These are phyloP conservation scores for Fundulus diaphanus DNA, from an alignment of 2,797 vertebrate genomes.

Conservation along the genomic window DNA sequence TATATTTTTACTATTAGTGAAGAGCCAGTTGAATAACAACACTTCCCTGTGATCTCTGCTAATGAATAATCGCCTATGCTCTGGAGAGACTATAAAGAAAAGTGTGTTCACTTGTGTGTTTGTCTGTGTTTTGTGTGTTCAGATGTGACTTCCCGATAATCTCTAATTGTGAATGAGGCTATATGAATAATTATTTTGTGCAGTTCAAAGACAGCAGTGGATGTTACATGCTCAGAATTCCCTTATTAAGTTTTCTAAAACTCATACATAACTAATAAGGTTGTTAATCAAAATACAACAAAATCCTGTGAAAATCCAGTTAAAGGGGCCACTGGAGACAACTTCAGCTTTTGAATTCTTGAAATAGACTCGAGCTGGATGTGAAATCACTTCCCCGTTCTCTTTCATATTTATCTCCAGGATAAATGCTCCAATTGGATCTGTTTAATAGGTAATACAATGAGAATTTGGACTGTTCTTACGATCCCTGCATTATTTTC, in stretches of 20 bases:
- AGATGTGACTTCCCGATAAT: constrained; percentile 65
- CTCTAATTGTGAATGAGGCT: constrained; percentile 67
- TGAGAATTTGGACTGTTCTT: not conserved
- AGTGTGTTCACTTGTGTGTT: constrained; percentile 33
- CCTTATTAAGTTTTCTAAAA: constrained; percentile 50
- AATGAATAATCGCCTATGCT: constrained; percentile 73
- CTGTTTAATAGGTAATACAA: constrained; percentile 7
- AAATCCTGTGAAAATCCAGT: constrained; percentile 53
- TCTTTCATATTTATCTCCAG: constrained; percentile 10
- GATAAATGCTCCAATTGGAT: constrained; percentile 20
- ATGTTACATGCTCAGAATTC: constrained; percentile 54
- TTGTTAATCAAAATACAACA: constrained; percentile 68
- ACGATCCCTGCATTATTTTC: not conserved
- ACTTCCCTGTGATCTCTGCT: constrained; percentile 70
- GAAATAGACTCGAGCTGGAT: constrained; percentile 34
- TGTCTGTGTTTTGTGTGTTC: constrained; percentile 58
- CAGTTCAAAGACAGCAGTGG: constrained; percentile 49
- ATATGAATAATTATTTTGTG: constrained; percentile 67
- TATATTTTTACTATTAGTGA: constrained; percentile 62
- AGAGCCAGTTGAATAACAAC: constrained; percentile 68
- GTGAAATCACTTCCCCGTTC: constrained; percentile 28
- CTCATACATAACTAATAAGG: constrained; percentile 67
- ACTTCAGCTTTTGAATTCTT: constrained; percentile 36
- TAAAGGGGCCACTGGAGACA: constrained; percentile 46
- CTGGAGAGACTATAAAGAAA: constrained; percentile 57